Conservation (phyloP, 2,888 invertebrate genomes). For the Caenorhabditis panamensis region DNA sequence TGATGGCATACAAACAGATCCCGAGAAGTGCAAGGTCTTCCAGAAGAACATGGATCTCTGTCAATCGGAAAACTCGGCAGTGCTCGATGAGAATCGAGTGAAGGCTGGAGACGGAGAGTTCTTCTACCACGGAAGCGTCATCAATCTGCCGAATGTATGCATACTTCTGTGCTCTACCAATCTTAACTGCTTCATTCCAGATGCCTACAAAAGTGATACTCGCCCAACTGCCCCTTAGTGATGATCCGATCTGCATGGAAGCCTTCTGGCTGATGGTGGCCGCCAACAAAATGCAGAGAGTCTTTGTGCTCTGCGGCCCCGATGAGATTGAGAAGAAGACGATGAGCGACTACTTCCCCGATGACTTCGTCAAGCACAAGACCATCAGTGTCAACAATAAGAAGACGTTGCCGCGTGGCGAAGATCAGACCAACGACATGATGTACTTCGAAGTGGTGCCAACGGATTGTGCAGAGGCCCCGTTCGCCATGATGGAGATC, state of each 20-base stretch:
- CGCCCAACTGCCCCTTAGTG: conserved; percentile 31
- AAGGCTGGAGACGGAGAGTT: conserved; percentile 23
- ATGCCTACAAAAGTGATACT: conserved; percentile 14
- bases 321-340: conserved; percentile 35
- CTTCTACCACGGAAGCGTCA: conserved; percentile 39
- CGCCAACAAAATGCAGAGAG: conserved; percentile 35
- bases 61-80: conserved; percentile 26
- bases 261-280: conserved; percentile 42
- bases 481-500: conserved; percentile 53
- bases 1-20: conserved; percentile 10
- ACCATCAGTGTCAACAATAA: conserved; percentile 47
- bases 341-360: conserved; percentile 18
- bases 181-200: conserved; percentile 6
- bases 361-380: conserved; percentile 39
- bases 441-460: conserved; percentile 49
- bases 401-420: conserved; percentile 1
- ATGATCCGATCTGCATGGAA: conserved; percentile 18
- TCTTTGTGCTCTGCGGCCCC: conserved; percentile 15
- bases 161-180: too few relatives aligned
- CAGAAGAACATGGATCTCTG: conserved; percentile 27
- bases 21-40: conserved; percentile 29
- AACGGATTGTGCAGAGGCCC: conserved; percentile 51
- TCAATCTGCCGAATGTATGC: conserved; percentile 12
- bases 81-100: conserved; percentile 44
- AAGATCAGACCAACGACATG: conserved; percentile 34